These are phyloP conservation scores for Nesometra sesokonis DNA, from an alignment of 35 echinoderm and acorn worm species.

Conservation along the genomic window DNA sequence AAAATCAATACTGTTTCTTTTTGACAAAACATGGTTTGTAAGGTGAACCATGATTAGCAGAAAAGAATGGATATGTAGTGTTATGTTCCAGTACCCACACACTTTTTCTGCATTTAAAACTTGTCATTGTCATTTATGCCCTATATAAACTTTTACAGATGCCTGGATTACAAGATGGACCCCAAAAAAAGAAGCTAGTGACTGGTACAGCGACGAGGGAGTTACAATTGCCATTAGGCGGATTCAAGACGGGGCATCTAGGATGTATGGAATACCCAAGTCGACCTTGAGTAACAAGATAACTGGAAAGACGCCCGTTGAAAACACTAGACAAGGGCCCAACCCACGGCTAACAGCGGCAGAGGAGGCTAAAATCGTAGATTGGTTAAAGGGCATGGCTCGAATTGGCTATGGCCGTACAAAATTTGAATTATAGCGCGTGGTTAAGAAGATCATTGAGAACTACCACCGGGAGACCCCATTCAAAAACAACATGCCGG, in stretches of 20 bases:
- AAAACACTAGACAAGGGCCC: neutral
- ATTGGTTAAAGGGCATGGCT: slow-evolving; percentile 18
- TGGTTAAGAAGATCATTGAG: slow-evolving; percentile 18
- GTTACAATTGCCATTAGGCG: no score
- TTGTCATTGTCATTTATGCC: no score
- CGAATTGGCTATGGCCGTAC: slow-evolving; percentile 22
- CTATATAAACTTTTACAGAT: no score
- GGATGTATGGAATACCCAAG: neutral
- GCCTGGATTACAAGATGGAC: no score
- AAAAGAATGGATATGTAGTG: no score
- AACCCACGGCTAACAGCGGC: slow-evolving; percentile 5
- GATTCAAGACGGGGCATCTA: neutral
- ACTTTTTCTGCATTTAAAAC: no score
- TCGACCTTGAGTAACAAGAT: slow-evolving; percentile 24
- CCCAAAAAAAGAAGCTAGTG: no score
- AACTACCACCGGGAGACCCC: slow-evolving; percentile 3
- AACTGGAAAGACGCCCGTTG: neutral
- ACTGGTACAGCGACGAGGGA: no score
- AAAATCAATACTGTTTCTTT: no score
- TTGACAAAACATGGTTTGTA: no score
- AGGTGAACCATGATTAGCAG: no score
- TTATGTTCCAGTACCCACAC: no score
- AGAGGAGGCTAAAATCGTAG: slow-evolving; percentile 17
- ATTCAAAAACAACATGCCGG: slow-evolving; percentile 18
- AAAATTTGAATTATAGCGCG: neutral